phyloP scores from a whole-genome alignment of 2,888 invertebrate genomes.

The Caenorhabditis sp. region DNA sequence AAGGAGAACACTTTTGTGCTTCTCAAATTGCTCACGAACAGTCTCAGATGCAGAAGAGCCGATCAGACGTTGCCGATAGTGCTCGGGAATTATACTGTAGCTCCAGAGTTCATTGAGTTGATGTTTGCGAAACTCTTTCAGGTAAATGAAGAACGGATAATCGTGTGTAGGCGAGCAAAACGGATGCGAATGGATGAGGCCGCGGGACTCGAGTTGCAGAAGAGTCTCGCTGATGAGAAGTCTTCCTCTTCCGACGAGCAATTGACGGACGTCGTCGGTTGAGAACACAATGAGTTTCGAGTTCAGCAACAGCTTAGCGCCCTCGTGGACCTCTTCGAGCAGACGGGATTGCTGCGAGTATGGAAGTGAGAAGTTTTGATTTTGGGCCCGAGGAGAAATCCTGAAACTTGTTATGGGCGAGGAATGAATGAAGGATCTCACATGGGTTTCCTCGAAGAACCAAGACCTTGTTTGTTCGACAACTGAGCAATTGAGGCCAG shows the following conservation, averaged over 20 bases:
- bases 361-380: too few species aligned
- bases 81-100: conserved; percentile 13
- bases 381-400: too few species aligned
- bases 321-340: not conserved
- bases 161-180: not conserved
- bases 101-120: conserved; percentile 5
- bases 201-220: not conserved
- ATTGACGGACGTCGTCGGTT: not conserved
- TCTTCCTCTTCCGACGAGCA: not conserved
- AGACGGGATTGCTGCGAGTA: not conserved
- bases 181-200: not conserved
- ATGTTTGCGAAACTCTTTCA: conserved; percentile 15
- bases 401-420: too few species aligned
- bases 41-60: not conserved
- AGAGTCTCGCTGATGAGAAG: not conserved
- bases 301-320: conserved; percentile 5
- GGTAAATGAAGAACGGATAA: not conserved
- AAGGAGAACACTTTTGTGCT: not conserved
- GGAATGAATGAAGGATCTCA: too few species aligned
- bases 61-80: conserved; percentile 13
- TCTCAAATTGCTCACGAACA: not conserved
- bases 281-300: conserved; percentile 8
- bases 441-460: too few species aligned
- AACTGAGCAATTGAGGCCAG: too few species aligned
- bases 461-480: too few species aligned